Percentiles rank a stretch among this genome's conserved stretches.
Evolutionary conservation across 2,797 vertebrate species (phyloP).

Genomic region (Luscinia luscinia): DNA sequence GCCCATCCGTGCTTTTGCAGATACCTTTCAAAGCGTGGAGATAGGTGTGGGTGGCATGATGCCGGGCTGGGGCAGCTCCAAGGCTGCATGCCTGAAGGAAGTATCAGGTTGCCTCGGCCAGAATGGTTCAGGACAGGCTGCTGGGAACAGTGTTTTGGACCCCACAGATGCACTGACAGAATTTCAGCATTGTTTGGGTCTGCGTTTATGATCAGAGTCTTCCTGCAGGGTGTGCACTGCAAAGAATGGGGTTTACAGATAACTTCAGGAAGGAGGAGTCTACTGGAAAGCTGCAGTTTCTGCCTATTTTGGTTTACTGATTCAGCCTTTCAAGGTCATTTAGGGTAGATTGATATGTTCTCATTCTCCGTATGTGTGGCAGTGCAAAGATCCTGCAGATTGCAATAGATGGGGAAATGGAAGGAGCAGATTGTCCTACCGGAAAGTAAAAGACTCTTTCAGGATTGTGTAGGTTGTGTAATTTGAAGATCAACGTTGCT

Average conservation of each 20-base stretch:
- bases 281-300: conserved; percentile 30
- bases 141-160: background rate
- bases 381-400: conserved; percentile 55
- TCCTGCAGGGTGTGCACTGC: background rate
- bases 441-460: conserved; percentile 62
- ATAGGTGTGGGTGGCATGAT: background rate
- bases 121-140: background rate
- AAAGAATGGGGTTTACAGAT: background rate
- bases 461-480: conserved; percentile 54
- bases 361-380: conserved; percentile 42
- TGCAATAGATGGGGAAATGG: conserved; percentile 38
- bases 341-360: conserved; percentile 64
- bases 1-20: background rate
- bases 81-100: background rate
- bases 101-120: background rate
- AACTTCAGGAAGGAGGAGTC: background rate
- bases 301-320: conserved; percentile 52
- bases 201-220: background rate
- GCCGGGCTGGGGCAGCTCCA: background rate
- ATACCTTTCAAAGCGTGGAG: background rate
- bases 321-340: conserved; percentile 47
- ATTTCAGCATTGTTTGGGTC: background rate
- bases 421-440: conserved; percentile 70
- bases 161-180: background rate
- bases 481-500: conserved; percentile 55